These are phyloP conservation scores for Meriones unguiculatus DNA, from an alignment of 2,113 vertebrate genomes.

Conservation along the genomic window DNA sequence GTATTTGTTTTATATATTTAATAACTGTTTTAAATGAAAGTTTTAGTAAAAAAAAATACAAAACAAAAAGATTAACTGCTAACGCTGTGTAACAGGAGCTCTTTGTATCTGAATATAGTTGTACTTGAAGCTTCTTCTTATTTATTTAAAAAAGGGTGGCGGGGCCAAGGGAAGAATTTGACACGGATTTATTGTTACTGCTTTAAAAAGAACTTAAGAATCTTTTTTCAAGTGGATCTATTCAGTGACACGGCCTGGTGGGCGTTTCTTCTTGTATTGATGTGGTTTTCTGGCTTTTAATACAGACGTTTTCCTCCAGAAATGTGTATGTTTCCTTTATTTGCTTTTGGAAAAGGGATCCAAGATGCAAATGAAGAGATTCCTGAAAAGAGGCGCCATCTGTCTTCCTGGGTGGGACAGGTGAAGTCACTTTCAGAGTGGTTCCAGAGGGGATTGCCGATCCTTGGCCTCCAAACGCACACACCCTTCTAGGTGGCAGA, in stretches of 20 bases:
- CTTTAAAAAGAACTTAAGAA: constrained; percentile 80
- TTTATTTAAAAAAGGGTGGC: constrained; percentile 67
- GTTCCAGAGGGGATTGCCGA: neutral
- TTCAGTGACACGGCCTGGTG: constrained; percentile 77
- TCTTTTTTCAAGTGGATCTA: constrained; percentile 84
- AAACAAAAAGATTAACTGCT: constrained; percentile 67
- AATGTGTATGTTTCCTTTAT: constrained; percentile 75
- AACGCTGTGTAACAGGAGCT: constrained; percentile 80
- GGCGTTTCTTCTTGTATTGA: constrained; percentile 85
- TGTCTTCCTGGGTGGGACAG: neutral
- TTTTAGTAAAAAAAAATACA: constrained; percentile 83
- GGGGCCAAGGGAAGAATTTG: constrained; percentile 63
- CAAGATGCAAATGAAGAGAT: neutral
- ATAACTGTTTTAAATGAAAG: constrained; percentile 85
- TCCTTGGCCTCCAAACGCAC: neutral
- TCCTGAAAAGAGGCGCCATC: neutral
- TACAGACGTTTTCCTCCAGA: constrained; percentile 88
- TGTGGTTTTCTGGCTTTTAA: constrained; percentile 85
- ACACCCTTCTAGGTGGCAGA: neutral
- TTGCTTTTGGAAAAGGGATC: constrained; percentile 57
- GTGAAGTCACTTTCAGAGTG: neutral
- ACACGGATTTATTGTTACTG: constrained; percentile 75
- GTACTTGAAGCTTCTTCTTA: constrained; percentile 73
- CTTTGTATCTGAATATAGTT: constrained; percentile 80
- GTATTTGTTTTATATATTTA: constrained; percentile 88